Evolutionary conservation across 2,888 invertebrate genomes (phyloP).

Genomic region (Pherbina coryleti): DNA sequence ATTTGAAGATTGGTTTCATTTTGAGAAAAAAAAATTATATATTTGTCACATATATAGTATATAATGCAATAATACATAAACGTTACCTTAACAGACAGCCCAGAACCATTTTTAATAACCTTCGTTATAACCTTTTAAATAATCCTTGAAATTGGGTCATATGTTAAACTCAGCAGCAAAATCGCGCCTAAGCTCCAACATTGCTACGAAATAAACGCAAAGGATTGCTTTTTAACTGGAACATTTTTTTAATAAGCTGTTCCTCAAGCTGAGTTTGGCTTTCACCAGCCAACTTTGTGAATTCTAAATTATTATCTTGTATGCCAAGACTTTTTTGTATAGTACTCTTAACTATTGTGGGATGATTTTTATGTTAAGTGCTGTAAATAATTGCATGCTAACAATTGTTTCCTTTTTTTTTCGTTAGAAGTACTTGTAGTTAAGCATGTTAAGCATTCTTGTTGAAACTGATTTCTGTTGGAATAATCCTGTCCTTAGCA

Average conservation of each 20-base stretch:
- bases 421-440: slow-evolving; percentile 25
- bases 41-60: neutral
- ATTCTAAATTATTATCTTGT: too few relatives aligned
- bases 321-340: neutral
- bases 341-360: neutral
- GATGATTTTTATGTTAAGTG: neutral
- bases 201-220: too few relatives aligned
- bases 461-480: neutral
- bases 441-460: slow-evolving; percentile 13
- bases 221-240: too few relatives aligned
- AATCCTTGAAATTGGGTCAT: too few relatives aligned
- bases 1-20: neutral
- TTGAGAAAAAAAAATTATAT: neutral
- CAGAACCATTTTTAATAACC: neutral
- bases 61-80: too few relatives aligned
- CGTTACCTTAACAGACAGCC: neutral
- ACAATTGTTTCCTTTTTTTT: slow-evolving; percentile 19
- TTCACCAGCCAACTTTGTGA: too few relatives aligned
- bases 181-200: too few relatives aligned
- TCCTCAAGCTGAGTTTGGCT: too few relatives aligned
- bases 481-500: neutral
- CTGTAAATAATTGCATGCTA: slow-evolving; percentile 37
- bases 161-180: too few relatives aligned
- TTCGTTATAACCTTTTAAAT: too few relatives aligned
- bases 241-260: too few relatives aligned